phyloP scores from a whole-genome alignment of 2,888 invertebrate genomes.

The Cataglyphis livida region DNA sequence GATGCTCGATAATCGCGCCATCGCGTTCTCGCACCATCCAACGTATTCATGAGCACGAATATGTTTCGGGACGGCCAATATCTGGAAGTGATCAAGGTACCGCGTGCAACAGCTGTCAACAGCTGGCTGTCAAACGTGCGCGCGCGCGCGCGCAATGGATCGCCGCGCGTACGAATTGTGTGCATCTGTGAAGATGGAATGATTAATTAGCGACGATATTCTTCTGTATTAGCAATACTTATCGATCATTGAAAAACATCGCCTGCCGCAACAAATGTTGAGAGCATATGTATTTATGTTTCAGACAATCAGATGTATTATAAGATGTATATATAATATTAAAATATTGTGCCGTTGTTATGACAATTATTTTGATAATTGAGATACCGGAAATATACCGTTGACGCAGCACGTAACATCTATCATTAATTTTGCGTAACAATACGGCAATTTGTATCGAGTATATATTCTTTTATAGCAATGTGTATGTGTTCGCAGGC shows the following conservation, averaged over 20 bases:
- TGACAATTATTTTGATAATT: background rate
- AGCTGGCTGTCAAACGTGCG: constrained; percentile 53
- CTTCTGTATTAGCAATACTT: background rate
- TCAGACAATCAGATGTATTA: background rate
- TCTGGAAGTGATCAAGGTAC: constrained; percentile 81
- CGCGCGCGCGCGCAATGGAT: background rate
- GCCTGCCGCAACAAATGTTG: background rate
- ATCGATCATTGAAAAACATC: background rate
- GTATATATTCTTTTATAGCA: background rate
- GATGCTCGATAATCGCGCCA: background rate
- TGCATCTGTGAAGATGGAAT: constrained; percentile 7
- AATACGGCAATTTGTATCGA: background rate
- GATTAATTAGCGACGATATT: constrained; percentile 49
- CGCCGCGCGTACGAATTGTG: background rate
- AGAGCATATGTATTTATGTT: background rate
- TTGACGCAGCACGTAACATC: background rate
- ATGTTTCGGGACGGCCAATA: constrained; percentile 81
- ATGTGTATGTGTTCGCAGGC: constrained; percentile 65
- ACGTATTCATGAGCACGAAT: constrained; percentile 35
- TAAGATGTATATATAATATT: background rate
- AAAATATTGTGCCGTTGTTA: background rate
- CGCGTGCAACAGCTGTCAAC: constrained; percentile 75
- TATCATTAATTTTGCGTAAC: background rate
- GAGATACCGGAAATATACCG: background rate
- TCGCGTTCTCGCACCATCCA: background rate